Evolutionary conservation across 2,888 invertebrate species (phyloP).

Genomic region (Drosophila atripex): DNA sequence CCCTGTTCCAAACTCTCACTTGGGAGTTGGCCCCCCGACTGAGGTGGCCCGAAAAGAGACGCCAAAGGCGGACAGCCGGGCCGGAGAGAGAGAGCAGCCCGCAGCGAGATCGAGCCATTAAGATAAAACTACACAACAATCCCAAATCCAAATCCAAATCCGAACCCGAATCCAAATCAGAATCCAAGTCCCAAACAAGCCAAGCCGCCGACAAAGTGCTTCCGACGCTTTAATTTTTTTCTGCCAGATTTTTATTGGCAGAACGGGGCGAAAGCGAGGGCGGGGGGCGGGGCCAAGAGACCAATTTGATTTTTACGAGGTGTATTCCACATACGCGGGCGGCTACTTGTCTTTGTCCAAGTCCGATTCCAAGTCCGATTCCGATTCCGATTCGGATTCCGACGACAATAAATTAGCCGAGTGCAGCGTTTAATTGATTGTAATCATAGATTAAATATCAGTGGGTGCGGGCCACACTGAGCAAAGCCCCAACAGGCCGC

Average conservation of each 20-base stretch:
- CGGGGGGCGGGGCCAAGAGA: constrained; percentile 13
- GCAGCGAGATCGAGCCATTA: constrained; percentile 63
- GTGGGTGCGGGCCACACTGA: constrained; percentile 6
- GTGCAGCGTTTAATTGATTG: constrained; percentile 78
- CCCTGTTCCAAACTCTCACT: no score
- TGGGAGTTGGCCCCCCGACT: not conserved
- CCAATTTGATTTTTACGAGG: constrained; percentile 71
- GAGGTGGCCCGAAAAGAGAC: not conserved
- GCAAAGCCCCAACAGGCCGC: constrained; percentile 31
- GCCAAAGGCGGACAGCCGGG: not conserved
- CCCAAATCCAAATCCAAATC: not conserved
- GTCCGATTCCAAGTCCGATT: constrained; percentile 30
- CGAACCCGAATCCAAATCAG: not conserved
- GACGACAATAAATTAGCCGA: constrained; percentile 76
- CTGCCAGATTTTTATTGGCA: constrained; percentile 70
- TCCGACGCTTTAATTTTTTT: constrained; percentile 52
- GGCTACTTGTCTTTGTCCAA: constrained; percentile 51
- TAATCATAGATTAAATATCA: constrained; percentile 79
- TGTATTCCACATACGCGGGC: constrained; percentile 26
- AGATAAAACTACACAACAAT: constrained; percentile 51
- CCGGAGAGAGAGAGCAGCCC: not conserved
- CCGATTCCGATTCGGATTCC: constrained; percentile 11
- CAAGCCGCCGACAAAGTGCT: constrained; percentile 66
- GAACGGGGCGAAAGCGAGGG: constrained; percentile 7
- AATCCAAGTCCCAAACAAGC: constrained; percentile 7